A percentile compares a stretch with the other conserved stretches of the same genome.
Conservation (phyloP, 1,140 invertebrate genomes). For the Drosophila malerkotliana region DNA sequence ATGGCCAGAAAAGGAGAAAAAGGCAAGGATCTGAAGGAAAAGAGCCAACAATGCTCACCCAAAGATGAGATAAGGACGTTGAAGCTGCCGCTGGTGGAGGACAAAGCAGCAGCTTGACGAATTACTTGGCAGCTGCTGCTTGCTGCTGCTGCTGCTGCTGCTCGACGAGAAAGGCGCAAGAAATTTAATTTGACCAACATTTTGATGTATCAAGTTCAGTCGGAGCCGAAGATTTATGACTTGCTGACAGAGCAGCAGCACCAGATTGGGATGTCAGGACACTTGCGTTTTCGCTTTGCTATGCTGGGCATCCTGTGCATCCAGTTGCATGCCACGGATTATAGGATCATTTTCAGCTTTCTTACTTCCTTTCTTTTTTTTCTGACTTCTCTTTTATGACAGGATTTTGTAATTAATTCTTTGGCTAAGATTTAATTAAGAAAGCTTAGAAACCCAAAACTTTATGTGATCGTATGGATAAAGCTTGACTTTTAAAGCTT, state of each 20-base stretch:
- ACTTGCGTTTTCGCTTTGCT: background rate
- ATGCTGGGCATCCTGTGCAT: background rate
- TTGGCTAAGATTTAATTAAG: background rate
- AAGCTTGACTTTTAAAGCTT: background rate
- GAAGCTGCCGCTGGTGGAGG: slow-evolving; percentile 19
- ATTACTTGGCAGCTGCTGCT: slow-evolving; percentile 71
- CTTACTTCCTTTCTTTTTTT: background rate
- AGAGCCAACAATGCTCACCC: slow-evolving; percentile 28
- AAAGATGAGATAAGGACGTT: slow-evolving; percentile 23
- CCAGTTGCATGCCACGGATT: slow-evolving; percentile 16
- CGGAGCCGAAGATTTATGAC: slow-evolving; percentile 50
- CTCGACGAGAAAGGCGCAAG: slow-evolving; percentile 15
- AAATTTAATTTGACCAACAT: slow-evolving; percentile 75
- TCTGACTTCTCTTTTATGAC: background rate
- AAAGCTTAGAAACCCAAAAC: background rate
- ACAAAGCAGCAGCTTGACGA: slow-evolving; percentile 72
- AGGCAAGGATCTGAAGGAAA: background rate
- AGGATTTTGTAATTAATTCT: background rate
- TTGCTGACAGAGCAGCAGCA: slow-evolving; percentile 36
- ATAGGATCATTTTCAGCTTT: slow-evolving; percentile 30
- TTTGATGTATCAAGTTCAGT: slow-evolving; percentile 57
- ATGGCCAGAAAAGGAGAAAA: slow-evolving; percentile 7
- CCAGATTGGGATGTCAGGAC: slow-evolving; percentile 16
- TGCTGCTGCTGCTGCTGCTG: slow-evolving; percentile 5
- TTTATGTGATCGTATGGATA: background rate